A percentile compares a stretch with the other conserved stretches of the same genome.
Conservation (phyloP, 1,140 invertebrate genomes). For the Bicyclus anynana region DNA sequence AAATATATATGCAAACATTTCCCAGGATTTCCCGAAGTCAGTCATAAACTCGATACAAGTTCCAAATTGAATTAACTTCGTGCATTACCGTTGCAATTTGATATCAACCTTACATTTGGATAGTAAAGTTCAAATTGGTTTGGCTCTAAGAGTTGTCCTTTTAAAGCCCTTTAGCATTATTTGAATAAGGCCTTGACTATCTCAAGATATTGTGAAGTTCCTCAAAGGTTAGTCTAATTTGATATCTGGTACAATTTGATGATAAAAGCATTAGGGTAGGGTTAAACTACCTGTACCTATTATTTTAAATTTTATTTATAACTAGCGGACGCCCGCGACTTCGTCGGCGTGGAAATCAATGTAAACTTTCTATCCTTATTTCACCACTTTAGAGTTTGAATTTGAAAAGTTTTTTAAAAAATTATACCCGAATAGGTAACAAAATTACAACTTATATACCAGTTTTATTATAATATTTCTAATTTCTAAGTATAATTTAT, state of each 20-base stretch:
- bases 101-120: conserved; percentile 22
- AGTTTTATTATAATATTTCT: too few species aligned
- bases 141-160: conserved; percentile 9
- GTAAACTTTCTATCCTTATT: too few species aligned
- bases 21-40: conserved; percentile 30
- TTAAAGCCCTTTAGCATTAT: conserved; percentile 33
- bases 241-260: background rate
- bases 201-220: conserved; percentile 45
- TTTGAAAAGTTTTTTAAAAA: too few species aligned
- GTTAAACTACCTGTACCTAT: too few species aligned
- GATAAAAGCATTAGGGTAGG: too few species aligned
- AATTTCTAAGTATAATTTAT: too few species aligned
- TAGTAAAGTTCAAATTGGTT: conserved; percentile 28
- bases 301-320: too few species aligned
- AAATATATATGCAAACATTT: conserved; percentile 43
- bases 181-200: conserved; percentile 34
- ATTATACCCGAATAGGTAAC: too few species aligned
- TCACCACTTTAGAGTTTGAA: too few species aligned
- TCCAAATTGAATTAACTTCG: conserved; percentile 40
- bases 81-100: conserved; percentile 7
- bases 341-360: too few species aligned
- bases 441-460: too few species aligned
- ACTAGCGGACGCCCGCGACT: too few species aligned
- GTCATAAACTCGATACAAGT: conserved; percentile 34
- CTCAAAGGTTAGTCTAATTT: background rate